These are phyloP conservation scores for Anoplophora glabripennis DNA, from an alignment of 1,140 invertebrate genomes.

Conservation along the genomic window DNA sequence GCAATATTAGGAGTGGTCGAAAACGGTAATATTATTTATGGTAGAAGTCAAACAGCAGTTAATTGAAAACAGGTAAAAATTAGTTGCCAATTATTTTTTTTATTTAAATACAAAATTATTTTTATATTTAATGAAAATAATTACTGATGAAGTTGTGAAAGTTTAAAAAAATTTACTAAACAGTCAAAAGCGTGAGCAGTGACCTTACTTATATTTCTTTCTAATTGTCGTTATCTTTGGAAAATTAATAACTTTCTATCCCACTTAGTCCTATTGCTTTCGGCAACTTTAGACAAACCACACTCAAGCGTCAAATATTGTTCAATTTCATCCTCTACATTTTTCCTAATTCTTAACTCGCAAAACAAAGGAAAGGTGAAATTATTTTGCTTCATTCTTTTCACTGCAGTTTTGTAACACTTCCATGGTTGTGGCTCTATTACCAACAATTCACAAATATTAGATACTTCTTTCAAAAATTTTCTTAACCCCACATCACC, in stretches of 20 bases:
- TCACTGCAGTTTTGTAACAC: conserved; percentile 71
- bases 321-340: conserved; percentile 61
- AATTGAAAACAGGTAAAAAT: too few species aligned
- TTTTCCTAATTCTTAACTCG: conserved; percentile 57
- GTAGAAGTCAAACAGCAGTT: too few species aligned
- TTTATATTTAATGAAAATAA: too few species aligned
- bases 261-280: conserved; percentile 63
- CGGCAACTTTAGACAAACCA: conserved; percentile 55
- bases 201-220: too few species aligned
- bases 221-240: conserved; percentile 20
- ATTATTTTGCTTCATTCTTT: conserved; percentile 62
- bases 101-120: too few species aligned
- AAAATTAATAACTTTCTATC: conserved; percentile 63
- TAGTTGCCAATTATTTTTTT: too few species aligned
- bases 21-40: too few species aligned
- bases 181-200: too few species aligned
- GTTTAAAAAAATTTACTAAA: too few species aligned
- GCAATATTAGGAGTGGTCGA: too few species aligned
- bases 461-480: conserved; percentile 59
- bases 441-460: conserved; percentile 58
- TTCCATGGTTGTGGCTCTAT: conserved; percentile 82
- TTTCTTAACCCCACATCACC: conserved; percentile 66
- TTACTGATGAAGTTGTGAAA: too few species aligned
- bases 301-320: conserved; percentile 53
- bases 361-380: conserved; percentile 60